Evolutionary conservation across 2,797 vertebrate species (phyloP).

Genomic region (Cichlasoma orientale): DNA sequence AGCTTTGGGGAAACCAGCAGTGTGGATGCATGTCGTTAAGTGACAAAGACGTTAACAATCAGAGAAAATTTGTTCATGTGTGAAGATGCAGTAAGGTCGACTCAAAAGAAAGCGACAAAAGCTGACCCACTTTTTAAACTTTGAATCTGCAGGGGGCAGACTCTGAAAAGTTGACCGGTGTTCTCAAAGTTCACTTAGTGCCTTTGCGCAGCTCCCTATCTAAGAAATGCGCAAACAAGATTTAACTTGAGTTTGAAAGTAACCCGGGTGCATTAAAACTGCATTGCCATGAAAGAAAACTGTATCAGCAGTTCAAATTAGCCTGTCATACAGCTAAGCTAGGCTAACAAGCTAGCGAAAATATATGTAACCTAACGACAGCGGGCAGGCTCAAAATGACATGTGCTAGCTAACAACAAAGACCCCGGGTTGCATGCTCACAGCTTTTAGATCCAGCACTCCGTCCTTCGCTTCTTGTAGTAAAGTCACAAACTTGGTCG

Average conservation of each 20-base stretch:
- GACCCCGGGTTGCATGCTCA: slow-evolving; percentile 70
- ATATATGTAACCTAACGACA: slow-evolving; percentile 50
- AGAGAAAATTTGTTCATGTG: slow-evolving; percentile 57
- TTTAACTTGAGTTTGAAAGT: neutral
- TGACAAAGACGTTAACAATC: slow-evolving; percentile 34
- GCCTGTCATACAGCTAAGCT: slow-evolving; percentile 62
- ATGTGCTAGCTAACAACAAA: slow-evolving; percentile 81
- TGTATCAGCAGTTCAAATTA: slow-evolving; percentile 39
- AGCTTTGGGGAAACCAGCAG: neutral
- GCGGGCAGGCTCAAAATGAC: slow-evolving; percentile 59
- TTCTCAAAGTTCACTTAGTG: slow-evolving; percentile 17
- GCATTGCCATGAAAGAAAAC: neutral
- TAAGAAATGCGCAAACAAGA: too few relatives aligned
- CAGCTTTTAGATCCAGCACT: slow-evolving; percentile 95
- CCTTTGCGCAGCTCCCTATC: neutral
- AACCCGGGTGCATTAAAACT: neutral
- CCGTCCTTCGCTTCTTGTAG: slow-evolving; percentile 97
- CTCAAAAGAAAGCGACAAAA: slow-evolving; percentile 61
- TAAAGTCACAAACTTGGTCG: slow-evolving; percentile 95
- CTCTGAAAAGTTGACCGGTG: slow-evolving; percentile 48
- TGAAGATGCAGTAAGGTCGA: slow-evolving; percentile 45
- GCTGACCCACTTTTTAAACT: slow-evolving; percentile 75
- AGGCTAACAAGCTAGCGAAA: slow-evolving; percentile 69
- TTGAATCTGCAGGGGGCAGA: slow-evolving; percentile 65
- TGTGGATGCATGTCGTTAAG: slow-evolving; percentile 7